These are phyloP conservation scores for Talpa occidentalis DNA, from an alignment of 2,113 vertebrate genomes.

Conservation along the genomic window DNA sequence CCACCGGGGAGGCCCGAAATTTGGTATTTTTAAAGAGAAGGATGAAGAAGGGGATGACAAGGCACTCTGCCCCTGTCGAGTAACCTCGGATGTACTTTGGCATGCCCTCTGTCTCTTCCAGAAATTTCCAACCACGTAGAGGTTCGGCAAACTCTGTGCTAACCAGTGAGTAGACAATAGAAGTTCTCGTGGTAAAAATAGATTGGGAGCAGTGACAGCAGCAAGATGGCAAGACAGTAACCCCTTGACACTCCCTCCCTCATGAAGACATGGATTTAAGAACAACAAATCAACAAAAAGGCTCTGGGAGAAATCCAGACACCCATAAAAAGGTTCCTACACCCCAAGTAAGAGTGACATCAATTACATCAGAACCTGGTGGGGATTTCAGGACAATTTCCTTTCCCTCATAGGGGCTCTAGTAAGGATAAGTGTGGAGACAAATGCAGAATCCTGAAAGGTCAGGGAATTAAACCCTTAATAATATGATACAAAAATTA, in stretches of 20 bases:
- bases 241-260: background rate
- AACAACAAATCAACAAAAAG: background rate
- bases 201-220: background rate
- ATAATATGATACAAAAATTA: background rate
- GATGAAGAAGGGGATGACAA: background rate
- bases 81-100: background rate
- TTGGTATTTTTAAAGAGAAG: background rate
- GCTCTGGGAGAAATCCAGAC: background rate
- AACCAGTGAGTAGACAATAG: no score
- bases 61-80: background rate
- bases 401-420: background rate
- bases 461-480: background rate
- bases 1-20: no score
- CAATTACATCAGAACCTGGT: background rate
- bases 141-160: constrained; percentile 23
- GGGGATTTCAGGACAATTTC: background rate
- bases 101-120: background rate
- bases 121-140: background rate
- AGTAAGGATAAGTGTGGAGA: background rate
- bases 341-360: background rate
- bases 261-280: background rate
- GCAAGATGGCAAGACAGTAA: background rate
- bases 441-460: background rate
- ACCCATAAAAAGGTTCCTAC: background rate
- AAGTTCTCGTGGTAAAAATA: background rate